Base-by-base conservation (phyloP, 92 coral and sea anemone genomes). In the Actinostola sp. region DNA sequence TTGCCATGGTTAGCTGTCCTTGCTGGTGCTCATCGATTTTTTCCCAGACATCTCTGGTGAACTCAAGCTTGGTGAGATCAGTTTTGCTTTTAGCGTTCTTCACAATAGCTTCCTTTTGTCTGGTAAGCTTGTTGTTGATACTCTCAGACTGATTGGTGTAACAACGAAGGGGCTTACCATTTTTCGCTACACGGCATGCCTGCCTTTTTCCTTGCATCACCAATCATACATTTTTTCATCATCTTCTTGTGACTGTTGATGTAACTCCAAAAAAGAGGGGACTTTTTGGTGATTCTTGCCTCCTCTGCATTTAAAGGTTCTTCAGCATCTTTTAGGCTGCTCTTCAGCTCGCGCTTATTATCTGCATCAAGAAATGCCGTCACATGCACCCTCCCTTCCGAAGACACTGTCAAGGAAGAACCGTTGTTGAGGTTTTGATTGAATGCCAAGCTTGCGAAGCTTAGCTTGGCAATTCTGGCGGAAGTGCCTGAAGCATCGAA, bases 11-110 rank as follows among this genome's bases (percentile, higher is more conserved):
- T 2, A 80, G 42, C 86, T 86, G 79, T 63, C 81, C 83, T 24
- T 36, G 43, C 39, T 83, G 79, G 16, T 73, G 77, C 1, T 23
- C 27, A 49, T 88, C 73, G 9, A 88, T 70, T 66, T 31, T 78
- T 75, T 83, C 85, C n/a, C 82, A 87, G 17, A 87, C 85, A 23
- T 85, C 63, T 24, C 52, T 46, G 4, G 81, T 73, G 46, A 81
- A 81, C 39, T 81, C 73, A 9, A 81, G 43, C 27, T 81, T 64
- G 17, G 14, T 54, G 1, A 72, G 36, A 7, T 42, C 6, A 0
- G 72, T 5, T 3, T 19, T 44, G 44, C 71, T 42, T 30, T 55
- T 64, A n/a, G 53, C 20, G n/a, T n/a, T n/a, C 42, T 63, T 63
- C 10, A 51, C 0, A 54, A 61, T 64, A 43, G 34, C 54, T 39